Evolutionary conservation across 2,888 invertebrate species (phyloP).

Genomic region (Drosophila nr. perissopoda): DNA sequence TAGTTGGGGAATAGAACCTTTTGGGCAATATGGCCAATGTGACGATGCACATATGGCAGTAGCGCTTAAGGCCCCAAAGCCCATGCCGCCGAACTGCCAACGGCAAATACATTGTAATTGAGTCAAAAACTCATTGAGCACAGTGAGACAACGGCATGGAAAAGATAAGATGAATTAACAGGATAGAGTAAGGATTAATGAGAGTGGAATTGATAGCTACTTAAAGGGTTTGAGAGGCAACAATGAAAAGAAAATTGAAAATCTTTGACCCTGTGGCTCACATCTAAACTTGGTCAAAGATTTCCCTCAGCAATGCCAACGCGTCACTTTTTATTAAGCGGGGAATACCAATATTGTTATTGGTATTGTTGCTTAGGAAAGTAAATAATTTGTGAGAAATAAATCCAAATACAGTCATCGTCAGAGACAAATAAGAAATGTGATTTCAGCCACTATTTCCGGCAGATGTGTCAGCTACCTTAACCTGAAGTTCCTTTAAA

Average conservation of each 20-base stretch:
- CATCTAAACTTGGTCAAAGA: neutral
- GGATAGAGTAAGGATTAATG: neutral
- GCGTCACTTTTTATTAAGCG: neutral
- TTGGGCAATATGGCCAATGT: conserved; percentile 38
- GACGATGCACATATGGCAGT: conserved; percentile 28
- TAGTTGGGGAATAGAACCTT: conserved; percentile 19
- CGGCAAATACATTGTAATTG: conserved; percentile 1
- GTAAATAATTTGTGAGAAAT: neutral
- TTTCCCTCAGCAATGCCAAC: neutral
- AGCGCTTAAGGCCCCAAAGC: neutral
- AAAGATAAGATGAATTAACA: neutral
- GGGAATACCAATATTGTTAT: no score
- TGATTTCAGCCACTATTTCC: neutral
- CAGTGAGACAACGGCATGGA: neutral
- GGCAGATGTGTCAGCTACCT: no score
- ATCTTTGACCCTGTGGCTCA: neutral
- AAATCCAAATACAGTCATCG: neutral
- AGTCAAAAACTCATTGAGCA: conserved; percentile 3
- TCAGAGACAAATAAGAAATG: neutral
- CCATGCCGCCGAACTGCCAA: neutral
- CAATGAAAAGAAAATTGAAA: neutral
- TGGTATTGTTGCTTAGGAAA: no score
- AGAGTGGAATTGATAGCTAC: neutral
- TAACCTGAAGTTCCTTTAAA: neutral
- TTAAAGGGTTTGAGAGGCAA: neutral